Percentiles rank a stretch among this genome's conserved stretches.
Evolutionary conservation across 1,140 invertebrate species (phyloP).

Genomic region (Notospermus geniculatus): DNA sequence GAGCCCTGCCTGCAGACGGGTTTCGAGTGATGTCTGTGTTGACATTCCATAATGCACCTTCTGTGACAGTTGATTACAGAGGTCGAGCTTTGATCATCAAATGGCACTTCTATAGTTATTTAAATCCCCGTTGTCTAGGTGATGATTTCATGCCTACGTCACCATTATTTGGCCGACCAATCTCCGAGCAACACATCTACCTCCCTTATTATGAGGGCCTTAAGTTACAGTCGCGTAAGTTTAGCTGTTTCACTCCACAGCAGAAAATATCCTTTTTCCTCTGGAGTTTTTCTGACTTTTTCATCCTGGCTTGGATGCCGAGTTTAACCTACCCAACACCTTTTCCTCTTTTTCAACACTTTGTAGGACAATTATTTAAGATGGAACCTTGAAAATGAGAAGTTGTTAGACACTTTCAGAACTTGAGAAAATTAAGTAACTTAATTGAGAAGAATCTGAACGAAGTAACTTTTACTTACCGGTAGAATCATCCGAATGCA

Average conservation of each 20-base stretch:
- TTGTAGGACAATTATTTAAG: no score
- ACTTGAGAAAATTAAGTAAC: no score
- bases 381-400: no score
- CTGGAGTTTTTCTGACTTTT: conserved; percentile 4
- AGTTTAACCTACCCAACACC: conserved; percentile 24
- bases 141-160: conserved; percentile 68
- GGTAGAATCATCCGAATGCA: no score
- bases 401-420: no score
- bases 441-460: no score
- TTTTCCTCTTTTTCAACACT: conserved; percentile 21
- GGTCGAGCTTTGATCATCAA: conserved; percentile 10
- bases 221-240: conserved; percentile 77
- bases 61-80: neutral
- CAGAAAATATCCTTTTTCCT: neutral
- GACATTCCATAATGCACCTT: no score
- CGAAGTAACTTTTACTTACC: no score
- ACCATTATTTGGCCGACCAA: conserved; percentile 61
- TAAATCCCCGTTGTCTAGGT: conserved; percentile 47
- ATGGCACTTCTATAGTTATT: neutral
- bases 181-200: conserved; percentile 75
- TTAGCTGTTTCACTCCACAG: conserved; percentile 20
- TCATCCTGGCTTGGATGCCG: neutral
- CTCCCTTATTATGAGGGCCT: conserved; percentile 75
- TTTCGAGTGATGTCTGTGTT: no score
- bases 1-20: no score